Evolutionary conservation across 2,888 invertebrate genomes (phyloP).

Genomic region (Drosophila monieri): DNA sequence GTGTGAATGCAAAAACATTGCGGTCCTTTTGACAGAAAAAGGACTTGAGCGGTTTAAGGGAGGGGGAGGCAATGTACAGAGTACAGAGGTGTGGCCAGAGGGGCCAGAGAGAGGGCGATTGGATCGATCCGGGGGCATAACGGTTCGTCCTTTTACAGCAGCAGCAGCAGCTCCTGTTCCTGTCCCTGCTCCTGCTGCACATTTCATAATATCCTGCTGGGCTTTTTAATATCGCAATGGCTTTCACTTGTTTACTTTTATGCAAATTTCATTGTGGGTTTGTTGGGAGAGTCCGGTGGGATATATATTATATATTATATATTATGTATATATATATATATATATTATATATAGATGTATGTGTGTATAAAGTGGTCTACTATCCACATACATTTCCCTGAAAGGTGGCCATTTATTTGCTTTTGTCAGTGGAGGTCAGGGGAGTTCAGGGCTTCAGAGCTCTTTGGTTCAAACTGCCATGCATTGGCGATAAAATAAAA

Average conservation of each 20-base stretch:
- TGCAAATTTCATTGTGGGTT: conserved; percentile 47
- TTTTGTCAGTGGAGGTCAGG: background rate
- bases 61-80: background rate
- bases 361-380: conserved; percentile 1
- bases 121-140: conserved; percentile 27
- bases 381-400: conserved; percentile 9
- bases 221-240: conserved; percentile 47
- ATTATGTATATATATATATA: background rate
- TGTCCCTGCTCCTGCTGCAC: conserved; percentile 11
- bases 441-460: too few species aligned
- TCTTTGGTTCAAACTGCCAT: too few species aligned
- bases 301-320: background rate
- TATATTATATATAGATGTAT: conserved; percentile 11
- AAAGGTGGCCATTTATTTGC: conserved; percentile 21
- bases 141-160: background rate
- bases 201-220: conserved; percentile 46
- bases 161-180: background rate
- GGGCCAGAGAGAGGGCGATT: background rate
- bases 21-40: conserved; percentile 15
- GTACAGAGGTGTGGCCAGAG: background rate
- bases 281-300: conserved; percentile 1
- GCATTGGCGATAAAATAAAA: too few species aligned
- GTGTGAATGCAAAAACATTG: conserved; percentile 23
- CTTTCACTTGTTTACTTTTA: conserved; percentile 56
- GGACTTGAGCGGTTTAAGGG: conserved; percentile 19